Evolutionary conservation across 2,888 invertebrate genomes (phyloP).

Genomic region (Parnassius glacialis): DNA sequence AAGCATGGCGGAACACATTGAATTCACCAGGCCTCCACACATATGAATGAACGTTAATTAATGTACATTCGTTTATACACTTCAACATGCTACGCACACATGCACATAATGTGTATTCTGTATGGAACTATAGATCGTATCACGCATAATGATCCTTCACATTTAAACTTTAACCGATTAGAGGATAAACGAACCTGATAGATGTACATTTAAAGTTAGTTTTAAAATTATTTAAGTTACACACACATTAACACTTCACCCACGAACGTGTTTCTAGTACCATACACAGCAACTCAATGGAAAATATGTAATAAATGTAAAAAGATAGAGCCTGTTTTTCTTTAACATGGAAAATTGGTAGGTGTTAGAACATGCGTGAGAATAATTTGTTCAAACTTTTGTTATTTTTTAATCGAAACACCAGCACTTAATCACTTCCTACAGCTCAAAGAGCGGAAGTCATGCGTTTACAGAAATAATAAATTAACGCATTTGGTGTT

Average conservation of each 20-base stretch:
- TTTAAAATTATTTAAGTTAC: slow-evolving; percentile 14
- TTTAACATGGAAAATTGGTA: slow-evolving; percentile 55
- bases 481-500: slow-evolving; percentile 68
- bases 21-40: slow-evolving; percentile 66
- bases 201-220: slow-evolving; percentile 27
- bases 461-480: slow-evolving; percentile 70
- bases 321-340: slow-evolving; percentile 44
- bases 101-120: slow-evolving; percentile 28
- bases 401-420: slow-evolving; percentile 61
- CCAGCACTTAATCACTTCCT: slow-evolving; percentile 75
- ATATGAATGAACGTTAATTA: slow-evolving; percentile 75
- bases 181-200: slow-evolving; percentile 46
- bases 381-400: slow-evolving; percentile 63
- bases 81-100: slow-evolving; percentile 43
- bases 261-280: slow-evolving; percentile 1
- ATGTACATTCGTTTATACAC: slow-evolving; percentile 69
- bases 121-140: slow-evolving; percentile 20
- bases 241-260: slow-evolving; percentile 11
- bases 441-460: slow-evolving; percentile 76
- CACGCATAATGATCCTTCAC: slow-evolving; percentile 50
- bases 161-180: slow-evolving; percentile 52
- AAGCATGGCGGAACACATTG: slow-evolving; percentile 48
- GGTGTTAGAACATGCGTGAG: slow-evolving; percentile 61
- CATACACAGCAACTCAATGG: slow-evolving; percentile 5
- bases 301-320: slow-evolving; percentile 36